These are phyloP conservation scores for Paracyclopina nana DNA, from an alignment of 1,140 invertebrate species.

Conservation along the genomic window DNA sequence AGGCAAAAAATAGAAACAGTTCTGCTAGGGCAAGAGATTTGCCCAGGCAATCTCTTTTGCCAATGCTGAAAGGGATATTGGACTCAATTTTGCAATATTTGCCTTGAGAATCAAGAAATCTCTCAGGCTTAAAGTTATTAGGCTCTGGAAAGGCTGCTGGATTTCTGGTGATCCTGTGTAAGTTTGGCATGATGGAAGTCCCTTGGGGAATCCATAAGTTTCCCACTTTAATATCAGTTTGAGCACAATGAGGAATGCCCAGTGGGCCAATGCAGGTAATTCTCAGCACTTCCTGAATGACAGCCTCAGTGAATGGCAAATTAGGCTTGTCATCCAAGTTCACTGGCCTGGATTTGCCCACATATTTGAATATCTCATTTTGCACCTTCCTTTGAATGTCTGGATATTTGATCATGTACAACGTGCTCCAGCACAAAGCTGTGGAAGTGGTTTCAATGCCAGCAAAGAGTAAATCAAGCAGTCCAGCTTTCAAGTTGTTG, in stretches of 20 bases:
- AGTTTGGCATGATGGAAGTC: background rate
- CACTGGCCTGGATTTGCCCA: constrained; percentile 22
- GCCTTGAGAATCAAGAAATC: background rate
- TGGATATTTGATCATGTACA: constrained; percentile 26
- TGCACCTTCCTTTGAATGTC: constrained; percentile 26
- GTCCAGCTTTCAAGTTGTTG: constrained; percentile 12
- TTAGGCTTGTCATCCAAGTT: constrained; percentile 21
- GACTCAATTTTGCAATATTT: background rate
- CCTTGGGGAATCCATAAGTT: background rate
- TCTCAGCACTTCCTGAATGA: constrained; percentile 4
- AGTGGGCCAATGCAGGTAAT: background rate
- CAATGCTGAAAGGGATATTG: background rate
- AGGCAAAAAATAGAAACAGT: background rate
- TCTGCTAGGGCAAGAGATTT: background rate
- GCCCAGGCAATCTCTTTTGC: background rate
- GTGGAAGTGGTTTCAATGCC: constrained; percentile 28
- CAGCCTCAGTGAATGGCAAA: constrained; percentile 6
- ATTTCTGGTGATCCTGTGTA: background rate
- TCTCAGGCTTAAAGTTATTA: background rate
- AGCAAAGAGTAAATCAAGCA: constrained; percentile 25
- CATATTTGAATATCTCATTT: constrained; percentile 23
- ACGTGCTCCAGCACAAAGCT: constrained; percentile 26
- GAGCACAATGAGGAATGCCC: background rate
- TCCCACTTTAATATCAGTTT: background rate
- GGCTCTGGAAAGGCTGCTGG: background rate